Evolutionary conservation across 2,888 invertebrate species (phyloP), one percentile per base, ranked within the genome.

Genomic region (Dynastes maya): DNA sequence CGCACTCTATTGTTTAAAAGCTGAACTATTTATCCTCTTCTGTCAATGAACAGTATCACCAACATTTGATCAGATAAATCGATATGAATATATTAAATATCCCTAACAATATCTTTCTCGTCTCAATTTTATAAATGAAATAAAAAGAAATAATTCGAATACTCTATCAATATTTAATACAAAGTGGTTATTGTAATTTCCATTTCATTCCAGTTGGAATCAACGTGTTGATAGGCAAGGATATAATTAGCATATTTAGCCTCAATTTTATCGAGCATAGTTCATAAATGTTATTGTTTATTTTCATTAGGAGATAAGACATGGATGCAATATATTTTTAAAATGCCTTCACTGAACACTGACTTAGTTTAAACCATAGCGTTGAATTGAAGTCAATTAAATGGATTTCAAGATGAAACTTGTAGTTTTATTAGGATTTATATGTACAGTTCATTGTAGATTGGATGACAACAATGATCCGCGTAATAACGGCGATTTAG

Each of bases 401-500:
- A 45, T 11, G 45, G 45, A 45, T 8, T 13, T 40, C 61, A 61
- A 1, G 45, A 72, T 72, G 72, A 61, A 61, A 40, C 2, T 58
- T 72, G 45, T 27, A 40, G 27, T 68, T 16, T 45, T 40, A 40
- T 61, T 72, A 58, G 61, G 37, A 61, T 13, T 61, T 40, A n/a
- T 72, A 6, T 58, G 16, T 3, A 16, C 55, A 32, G 81, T 75
- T 49, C 51, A 78, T 71, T 85, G 86, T 78, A 83, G 88, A 83
- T 61, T 72, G 37, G 88, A 87, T 84, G 88, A 88, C 80, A 88
- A 88, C 83, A 87, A 87, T 81, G 89, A 88, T 83, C 86, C 87
- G 51, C 83, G 88, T 78, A 88, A 85, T 82, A 89, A 88, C 84
- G 91, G 90, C 79, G 95, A 95, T 88, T 91, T 96, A 81, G 95